Conservation (phyloP, 2,113 vertebrate species). For the Anoplopoma fimbria region DNA sequence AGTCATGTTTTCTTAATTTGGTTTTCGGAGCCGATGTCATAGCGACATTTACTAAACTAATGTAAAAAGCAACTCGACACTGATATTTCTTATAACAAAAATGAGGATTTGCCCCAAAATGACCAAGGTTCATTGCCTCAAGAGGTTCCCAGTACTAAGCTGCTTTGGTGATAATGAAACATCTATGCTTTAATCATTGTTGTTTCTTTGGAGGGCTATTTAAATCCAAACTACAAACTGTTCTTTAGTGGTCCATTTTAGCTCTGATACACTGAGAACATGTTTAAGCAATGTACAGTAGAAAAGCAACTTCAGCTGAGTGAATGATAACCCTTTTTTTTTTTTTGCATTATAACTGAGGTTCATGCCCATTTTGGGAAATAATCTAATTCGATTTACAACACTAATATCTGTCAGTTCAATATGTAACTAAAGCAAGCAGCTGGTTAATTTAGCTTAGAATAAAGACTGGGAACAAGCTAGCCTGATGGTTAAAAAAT, state of each 20-base stretch:
- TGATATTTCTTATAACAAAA: neutral
- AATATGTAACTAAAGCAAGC: neutral
- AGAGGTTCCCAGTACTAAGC: neutral
- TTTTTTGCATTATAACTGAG: neutral
- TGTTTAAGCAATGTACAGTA: neutral
- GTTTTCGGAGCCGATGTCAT: neutral
- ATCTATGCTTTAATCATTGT: neutral
- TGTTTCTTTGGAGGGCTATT: neutral
- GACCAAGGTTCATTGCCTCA: neutral
- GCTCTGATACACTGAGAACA: neutral
- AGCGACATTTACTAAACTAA: neutral
- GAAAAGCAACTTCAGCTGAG: neutral
- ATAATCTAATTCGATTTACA: neutral
- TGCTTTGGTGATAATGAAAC: neutral
- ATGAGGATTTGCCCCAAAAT: neutral
- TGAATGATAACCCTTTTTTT: neutral
- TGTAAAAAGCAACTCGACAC: neutral
- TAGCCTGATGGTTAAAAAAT: neutral
- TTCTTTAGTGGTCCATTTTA: neutral
- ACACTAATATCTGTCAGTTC: neutral
- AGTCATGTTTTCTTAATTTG: constrained; percentile 1
- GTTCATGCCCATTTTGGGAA: neutral
- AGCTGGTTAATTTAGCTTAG: neutral
- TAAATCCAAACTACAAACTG: neutral
- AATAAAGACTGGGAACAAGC: neutral